phyloP scores from a whole-genome alignment of 2,888 invertebrate species.

The Stenchaetothrips biformis region DNA sequence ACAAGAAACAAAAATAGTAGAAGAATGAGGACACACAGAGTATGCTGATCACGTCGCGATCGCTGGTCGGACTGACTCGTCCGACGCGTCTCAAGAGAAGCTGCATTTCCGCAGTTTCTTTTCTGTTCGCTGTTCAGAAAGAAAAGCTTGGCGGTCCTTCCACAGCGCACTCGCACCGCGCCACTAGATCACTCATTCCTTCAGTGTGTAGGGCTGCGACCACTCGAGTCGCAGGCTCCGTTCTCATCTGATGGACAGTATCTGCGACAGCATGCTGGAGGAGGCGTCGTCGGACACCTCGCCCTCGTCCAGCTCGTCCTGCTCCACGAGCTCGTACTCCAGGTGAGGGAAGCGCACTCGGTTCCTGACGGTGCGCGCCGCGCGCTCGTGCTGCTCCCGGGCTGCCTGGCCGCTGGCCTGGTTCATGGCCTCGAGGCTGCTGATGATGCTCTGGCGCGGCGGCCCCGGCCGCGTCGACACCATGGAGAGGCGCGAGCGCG shows the following conservation, averaged over 20 bases:
- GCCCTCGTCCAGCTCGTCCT: constrained; percentile 19
- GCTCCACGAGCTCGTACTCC: constrained; percentile 14
- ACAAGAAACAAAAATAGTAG: too few species aligned
- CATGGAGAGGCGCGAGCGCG: background rate
- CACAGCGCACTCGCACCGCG: too few species aligned
- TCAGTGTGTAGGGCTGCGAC: background rate
- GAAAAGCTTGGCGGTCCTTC: too few species aligned
- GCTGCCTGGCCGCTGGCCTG: background rate
- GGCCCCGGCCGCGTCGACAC: background rate
- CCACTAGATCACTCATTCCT: too few species aligned
- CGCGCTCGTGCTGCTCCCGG: background rate
- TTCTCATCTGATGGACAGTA: constrained; percentile 15
- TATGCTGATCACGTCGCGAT: too few species aligned
- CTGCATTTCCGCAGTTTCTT: too few species aligned
- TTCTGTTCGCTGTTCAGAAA: too few species aligned
- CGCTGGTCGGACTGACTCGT: too few species aligned
- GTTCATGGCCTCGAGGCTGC: background rate
- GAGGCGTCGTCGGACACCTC: constrained; percentile 9
- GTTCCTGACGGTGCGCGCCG: background rate
- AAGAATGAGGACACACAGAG: too few species aligned
- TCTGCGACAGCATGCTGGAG: constrained; percentile 21
- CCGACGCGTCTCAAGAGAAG: too few species aligned
- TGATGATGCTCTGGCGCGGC: background rate
- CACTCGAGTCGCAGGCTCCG: background rate
- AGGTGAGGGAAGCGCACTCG: background rate